Conservation (phyloP, 2,888 invertebrate genomes). For the Meghimatium bilineatum region DNA sequence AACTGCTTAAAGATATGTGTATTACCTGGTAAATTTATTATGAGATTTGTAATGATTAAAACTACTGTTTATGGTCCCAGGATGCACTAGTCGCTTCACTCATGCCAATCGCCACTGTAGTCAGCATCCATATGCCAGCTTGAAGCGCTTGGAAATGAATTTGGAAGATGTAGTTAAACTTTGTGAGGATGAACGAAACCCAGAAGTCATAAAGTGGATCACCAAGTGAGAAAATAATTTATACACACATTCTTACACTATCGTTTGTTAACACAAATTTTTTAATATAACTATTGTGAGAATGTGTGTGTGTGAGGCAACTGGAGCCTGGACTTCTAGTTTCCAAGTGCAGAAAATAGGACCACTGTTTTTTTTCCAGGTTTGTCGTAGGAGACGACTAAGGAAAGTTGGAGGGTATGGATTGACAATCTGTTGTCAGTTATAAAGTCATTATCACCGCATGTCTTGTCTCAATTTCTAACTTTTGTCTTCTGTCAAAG, state of each 20-base stretch:
- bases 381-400: no score
- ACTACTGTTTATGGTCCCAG: constrained; percentile 58
- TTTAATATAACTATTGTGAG: no score
- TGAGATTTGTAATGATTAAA: not conserved
- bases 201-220: constrained; percentile 53
- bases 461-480: no score
- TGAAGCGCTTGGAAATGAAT: constrained; percentile 62
- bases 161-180: constrained; percentile 53
- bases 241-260: not conserved
- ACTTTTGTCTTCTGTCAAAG: no score
- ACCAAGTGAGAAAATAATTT: constrained; percentile 34
- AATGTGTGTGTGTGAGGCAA: no score
- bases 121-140: constrained; percentile 82
- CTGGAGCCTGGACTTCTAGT: no score
- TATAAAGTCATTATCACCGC: no score
- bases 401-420: no score
- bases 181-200: constrained; percentile 55
- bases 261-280: no score
- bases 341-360: no score
- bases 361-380: no score
- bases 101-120: constrained; percentile 87
- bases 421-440: no score
- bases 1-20: not conserved
- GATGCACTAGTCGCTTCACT: constrained; percentile 84
- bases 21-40: not conserved